Conservation (phyloP, 2,113 vertebrate species). For the Nipponia nippon region DNA sequence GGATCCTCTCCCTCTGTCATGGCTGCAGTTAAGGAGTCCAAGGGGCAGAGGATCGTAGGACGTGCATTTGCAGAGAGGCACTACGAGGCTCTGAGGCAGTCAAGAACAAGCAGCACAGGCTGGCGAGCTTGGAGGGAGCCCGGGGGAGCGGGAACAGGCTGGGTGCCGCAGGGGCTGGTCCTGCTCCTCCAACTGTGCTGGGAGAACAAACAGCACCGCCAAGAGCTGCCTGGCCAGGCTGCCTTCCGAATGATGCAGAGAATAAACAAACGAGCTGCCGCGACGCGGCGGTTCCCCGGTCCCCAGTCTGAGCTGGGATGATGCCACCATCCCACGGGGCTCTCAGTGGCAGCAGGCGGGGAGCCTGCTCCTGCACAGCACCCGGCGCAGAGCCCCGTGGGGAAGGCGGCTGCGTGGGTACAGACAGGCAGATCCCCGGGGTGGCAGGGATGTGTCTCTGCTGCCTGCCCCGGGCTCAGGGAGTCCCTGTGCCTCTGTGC, state of each 20-base stretch:
- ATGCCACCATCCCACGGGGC: not conserved
- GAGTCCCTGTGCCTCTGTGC: not conserved
- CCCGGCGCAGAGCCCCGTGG: accelerated
- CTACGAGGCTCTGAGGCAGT: not conserved
- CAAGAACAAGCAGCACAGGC: not conserved
- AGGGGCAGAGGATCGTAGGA: not conserved
- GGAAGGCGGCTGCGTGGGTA: not conserved
- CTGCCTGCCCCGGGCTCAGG: not conserved
- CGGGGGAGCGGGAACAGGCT: not conserved
- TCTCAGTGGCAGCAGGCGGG: not conserved
- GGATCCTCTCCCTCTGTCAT: slow-evolving; percentile 25
- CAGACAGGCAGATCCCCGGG: accelerated
- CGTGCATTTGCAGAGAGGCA: not conserved
- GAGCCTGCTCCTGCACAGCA: not conserved
- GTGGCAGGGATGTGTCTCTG: accelerated
- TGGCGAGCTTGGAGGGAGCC: slow-evolving; percentile 6
- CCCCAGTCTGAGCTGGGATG: not conserved
- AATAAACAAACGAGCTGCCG: not conserved
- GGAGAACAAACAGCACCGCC: not conserved
- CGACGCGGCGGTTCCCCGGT: accelerated
- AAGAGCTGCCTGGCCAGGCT: not conserved
- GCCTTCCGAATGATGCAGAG: not conserved
- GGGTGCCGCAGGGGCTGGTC: not conserved
- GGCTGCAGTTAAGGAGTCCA: not conserved
- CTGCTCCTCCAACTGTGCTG: not conserved